These are phyloP conservation scores for Anthoptus insignis DNA, from an alignment of 2,888 invertebrate species.

Conservation along the genomic window DNA sequence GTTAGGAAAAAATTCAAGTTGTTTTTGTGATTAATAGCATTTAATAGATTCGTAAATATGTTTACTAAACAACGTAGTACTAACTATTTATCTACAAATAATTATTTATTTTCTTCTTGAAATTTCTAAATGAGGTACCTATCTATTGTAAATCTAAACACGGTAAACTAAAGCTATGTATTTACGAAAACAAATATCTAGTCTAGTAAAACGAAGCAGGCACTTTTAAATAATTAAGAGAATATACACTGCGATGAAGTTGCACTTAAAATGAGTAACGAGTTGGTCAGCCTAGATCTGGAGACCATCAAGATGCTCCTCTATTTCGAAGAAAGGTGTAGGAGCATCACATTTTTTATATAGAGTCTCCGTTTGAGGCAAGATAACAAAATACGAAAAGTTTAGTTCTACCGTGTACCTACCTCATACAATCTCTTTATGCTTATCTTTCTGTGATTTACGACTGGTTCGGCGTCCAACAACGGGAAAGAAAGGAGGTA, in stretches of 20 bases:
- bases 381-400: conserved; percentile 85
- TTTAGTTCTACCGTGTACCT: conserved; percentile 84
- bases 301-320: conserved; percentile 50
- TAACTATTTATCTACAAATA: too few species aligned
- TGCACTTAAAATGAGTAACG: not conserved
- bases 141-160: too few species aligned
- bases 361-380: conserved; percentile 69
- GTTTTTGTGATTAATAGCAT: too few species aligned
- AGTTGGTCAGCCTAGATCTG: conserved; percentile 14
- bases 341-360: conserved; percentile 70
- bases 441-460: conserved; percentile 87
- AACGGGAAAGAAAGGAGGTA: conserved; percentile 85
- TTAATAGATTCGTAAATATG: too few species aligned
- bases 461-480: conserved; percentile 84
- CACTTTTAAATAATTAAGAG: not conserved
- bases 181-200: too few species aligned
- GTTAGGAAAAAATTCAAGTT: too few species aligned
- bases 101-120: too few species aligned
- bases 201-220: too few species aligned
- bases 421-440: conserved; percentile 86
- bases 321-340: conserved; percentile 73
- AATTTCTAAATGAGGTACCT: too few species aligned
- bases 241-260: not conserved
- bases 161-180: too few species aligned
- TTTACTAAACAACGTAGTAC: too few species aligned